Base-by-base conservation (phyloP, 1,140 invertebrate species). In the Halyomorpha halys region DNA sequence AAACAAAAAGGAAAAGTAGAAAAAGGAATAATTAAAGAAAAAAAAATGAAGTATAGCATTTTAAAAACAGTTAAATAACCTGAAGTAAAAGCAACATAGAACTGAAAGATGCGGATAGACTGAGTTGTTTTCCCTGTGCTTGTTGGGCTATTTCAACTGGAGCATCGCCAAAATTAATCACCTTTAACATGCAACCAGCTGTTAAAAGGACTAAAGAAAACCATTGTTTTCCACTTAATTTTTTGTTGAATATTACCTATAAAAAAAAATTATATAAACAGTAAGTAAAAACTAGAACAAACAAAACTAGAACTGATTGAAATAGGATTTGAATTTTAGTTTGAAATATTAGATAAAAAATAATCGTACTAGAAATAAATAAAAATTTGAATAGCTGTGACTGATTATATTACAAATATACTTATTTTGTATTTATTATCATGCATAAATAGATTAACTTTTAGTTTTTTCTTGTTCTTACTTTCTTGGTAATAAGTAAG, bases 171-270 rank as follows among this genome's bases (percentile, higher is more conserved):
- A 83, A 80, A 72, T 87, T 82, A 21, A 94, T 73, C 72, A 96
- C 89, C 74, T 98, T 97, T 23, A 96, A 76, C 79, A 96, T 89
- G 73, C 94, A 97, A 11, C 94, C 94, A 25, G 88, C 56, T 8
- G 93, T 97, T 18, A 98, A 76, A 27, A 96, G 76, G 21, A 90
- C 71, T 16, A 97, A 73, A 0, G 94, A 96, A 8, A 92, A 71
- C 94, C 94, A 98, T 78, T 98, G 94, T 49, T 85, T 84, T 21
- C 72, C 73, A 51, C 84, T 90, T 8, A 97, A 76, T 64, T 87
- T 79, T 75, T 90, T 94, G 67, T 88, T 86, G 74, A 98, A 97
- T 45, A 97, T 77, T 19, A 91, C 73, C 86, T 91, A 75, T 63
- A 76, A 77, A 67, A 67, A 65, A 73, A 70, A 67, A 59, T 30